Evolutionary conservation across 2,797 vertebrate genomes (phyloP), one percentile per base, ranked within the genome.

Genomic region (Mastacembelus armatus): DNA sequence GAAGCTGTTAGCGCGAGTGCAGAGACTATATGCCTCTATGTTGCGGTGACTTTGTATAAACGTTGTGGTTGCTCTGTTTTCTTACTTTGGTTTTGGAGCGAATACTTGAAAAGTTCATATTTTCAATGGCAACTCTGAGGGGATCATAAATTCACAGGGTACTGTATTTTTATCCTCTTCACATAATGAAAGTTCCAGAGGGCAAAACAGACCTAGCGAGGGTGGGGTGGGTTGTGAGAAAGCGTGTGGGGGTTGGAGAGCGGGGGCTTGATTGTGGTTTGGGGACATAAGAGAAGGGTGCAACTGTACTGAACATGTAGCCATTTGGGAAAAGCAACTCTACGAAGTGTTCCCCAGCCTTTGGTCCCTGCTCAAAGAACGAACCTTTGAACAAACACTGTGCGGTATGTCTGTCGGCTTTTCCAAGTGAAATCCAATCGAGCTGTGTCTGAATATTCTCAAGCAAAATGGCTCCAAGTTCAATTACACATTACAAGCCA

Each of bases 111-210:
- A 90, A 83, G 84, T 89, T 91, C 86, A 88, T 93, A 93, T 93
- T 94, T 94, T 92, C 88, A 85, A 91, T 92, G 91, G 91, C 91
- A 92, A 83, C 86, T 85, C 63, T 74, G 63, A 83, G 73, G 68
- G 79, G 86, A 69, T 89, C 89, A 88, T 93, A 92, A 93, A 93
- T 93, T 93, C 89, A 89, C 90, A 89, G 87, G 74, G 69, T 64
- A 72, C 85, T 86, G 84, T 93, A 92, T 94, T 95, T 94, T 91
- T 94, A 93, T 92, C 88, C 87, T 74, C 69, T 83, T 85, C 74
- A 49, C 83, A 89, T 94, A 91, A 94, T 93, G 91, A 90, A 91
- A 90, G 89, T 93, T 93, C 92, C 93, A 92, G 90, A 91, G 84
- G 78, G 91, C 86, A 89, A 90, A 89, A 84, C 71, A 71, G 80